Percentiles rank a stretch among this genome's conserved stretches.
Conservation (phyloP, 2,113 vertebrate species). For the Cathartes aura region DNA sequence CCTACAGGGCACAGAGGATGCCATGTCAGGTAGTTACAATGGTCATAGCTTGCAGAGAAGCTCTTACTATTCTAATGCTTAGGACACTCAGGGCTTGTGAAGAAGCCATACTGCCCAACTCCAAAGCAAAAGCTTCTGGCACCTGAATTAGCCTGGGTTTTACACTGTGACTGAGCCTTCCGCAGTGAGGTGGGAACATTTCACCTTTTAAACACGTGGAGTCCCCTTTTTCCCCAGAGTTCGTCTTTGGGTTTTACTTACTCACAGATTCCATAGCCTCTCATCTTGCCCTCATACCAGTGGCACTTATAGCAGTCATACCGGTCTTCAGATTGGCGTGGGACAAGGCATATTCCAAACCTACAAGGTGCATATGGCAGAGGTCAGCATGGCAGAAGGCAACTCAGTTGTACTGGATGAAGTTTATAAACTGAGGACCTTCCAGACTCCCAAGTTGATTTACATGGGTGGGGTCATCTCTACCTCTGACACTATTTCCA, state of each 20-base stretch:
- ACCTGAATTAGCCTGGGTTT: not conserved
- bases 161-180: not conserved
- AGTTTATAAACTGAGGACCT: not conserved
- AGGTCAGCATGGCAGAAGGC: accelerated
- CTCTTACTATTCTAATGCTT: not conserved
- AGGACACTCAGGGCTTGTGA: not conserved
- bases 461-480: not conserved
- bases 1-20: not conserved
- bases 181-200: no score
- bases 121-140: not conserved
- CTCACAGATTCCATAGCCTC: slow-evolving; percentile 84
- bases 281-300: slow-evolving; percentile 76
- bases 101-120: not conserved
- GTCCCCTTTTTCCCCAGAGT: not conserved
- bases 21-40: not conserved
- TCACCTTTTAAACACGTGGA: accelerated
- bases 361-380: not conserved
- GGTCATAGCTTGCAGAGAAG: not conserved
- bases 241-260: slow-evolving; percentile 51
- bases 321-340: slow-evolving; percentile 53
- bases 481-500: not conserved
- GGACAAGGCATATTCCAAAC: slow-evolving; percentile 80
- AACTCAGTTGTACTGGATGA: not conserved
- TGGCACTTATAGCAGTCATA: slow-evolving; percentile 85
- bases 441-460: not conserved